Evolutionary conservation across 2,888 invertebrate genomes (phyloP).

Genomic region (Selenia dentaria): DNA sequence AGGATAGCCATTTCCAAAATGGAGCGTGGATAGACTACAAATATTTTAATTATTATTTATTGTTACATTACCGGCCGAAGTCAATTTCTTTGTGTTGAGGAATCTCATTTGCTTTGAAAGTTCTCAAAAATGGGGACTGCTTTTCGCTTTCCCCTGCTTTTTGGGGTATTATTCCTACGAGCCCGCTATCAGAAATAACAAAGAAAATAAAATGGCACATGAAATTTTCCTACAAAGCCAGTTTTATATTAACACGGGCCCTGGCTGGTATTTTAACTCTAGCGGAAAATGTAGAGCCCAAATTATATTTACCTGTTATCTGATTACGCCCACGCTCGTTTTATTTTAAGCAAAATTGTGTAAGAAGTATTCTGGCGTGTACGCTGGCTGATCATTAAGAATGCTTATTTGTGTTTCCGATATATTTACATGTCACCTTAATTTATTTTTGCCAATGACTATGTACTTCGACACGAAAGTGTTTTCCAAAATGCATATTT

Average conservation of each 20-base stretch:
- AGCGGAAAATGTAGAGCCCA: slow-evolving; percentile 8
- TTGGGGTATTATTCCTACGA: no score
- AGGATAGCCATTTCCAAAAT: no score
- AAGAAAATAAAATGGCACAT: background rate
- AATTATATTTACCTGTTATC: slow-evolving; percentile 13
- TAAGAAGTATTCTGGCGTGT: slow-evolving; percentile 3
- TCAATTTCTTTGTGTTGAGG: no score
- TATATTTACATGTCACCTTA: background rate
- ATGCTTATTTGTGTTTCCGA: slow-evolving; percentile 3
- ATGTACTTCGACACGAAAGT: background rate
- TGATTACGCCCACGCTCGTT: slow-evolving; percentile 15
- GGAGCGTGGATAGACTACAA: no score
- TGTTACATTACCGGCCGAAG: no score
- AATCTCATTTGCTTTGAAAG: no score
- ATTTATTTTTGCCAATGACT: background rate
- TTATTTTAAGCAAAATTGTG: slow-evolving; percentile 9
- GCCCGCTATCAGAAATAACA: background rate
- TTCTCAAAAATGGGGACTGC: no score
- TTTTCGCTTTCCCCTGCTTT: no score
- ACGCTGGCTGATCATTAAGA: slow-evolving; percentile 6
- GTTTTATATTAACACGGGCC: background rate
- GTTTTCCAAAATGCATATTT: no score
- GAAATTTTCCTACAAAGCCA: background rate
- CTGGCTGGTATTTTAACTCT: background rate
- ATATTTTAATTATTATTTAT: no score